These are phyloP conservation scores for Drosophila nr. perissopoda DNA, from an alignment of 2,888 invertebrate species.

Conservation along the genomic window DNA sequence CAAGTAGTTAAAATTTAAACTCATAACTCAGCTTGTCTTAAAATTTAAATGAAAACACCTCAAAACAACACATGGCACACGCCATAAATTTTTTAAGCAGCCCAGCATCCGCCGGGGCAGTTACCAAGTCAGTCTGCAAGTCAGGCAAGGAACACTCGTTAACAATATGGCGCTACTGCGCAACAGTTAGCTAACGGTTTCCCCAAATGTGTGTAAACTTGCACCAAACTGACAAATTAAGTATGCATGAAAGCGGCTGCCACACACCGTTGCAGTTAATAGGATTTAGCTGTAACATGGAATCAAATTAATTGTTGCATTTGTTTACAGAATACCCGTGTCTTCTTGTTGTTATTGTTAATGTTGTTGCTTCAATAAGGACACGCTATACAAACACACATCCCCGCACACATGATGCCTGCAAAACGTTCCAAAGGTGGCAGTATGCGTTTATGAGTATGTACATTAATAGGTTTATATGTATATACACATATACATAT, in stretches of 20 bases:
- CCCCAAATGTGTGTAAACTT: conserved; percentile 56
- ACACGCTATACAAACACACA: neutral
- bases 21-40: conserved; percentile 68
- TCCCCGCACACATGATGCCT: neutral
- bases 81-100: conserved; percentile 46
- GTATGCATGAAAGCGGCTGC: conserved; percentile 69
- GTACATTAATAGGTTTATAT: neutral
- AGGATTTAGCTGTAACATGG: conserved; percentile 67
- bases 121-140: conserved; percentile 26
- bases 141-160: conserved; percentile 1
- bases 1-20: conserved; percentile 68
- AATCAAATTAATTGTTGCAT: conserved; percentile 79
- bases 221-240: conserved; percentile 72
- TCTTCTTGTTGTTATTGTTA: conserved; percentile 38
- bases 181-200: conserved; percentile 70
- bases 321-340: conserved; percentile 63
- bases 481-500: neutral
- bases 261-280: conserved; percentile 60
- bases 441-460: neutral
- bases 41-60: conserved; percentile 73
- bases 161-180: conserved; percentile 17
- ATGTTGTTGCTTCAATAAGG: conserved; percentile 4
- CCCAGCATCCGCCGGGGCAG: conserved; percentile 24
- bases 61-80: conserved; percentile 31
- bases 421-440: neutral